phyloP scores from a whole-genome alignment of 2,113 vertebrate genomes.

The Catagonus wagneri region DNA sequence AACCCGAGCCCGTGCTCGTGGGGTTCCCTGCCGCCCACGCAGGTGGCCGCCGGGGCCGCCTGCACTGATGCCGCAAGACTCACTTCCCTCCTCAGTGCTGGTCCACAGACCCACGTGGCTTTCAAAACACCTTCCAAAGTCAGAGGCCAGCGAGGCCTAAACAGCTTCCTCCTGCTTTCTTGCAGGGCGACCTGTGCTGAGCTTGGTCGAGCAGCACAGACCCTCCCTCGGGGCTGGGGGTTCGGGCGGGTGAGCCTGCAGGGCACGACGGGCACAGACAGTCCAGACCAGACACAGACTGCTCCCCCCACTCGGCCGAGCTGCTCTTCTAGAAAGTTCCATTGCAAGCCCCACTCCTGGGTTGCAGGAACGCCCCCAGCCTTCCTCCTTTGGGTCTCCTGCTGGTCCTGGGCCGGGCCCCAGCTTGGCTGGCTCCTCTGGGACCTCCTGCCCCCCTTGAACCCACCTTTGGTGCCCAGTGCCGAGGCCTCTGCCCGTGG shows the following conservation, averaged over 20 bases:
- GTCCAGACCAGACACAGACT: not conserved
- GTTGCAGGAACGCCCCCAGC: not conserved
- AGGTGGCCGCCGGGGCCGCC: not conserved
- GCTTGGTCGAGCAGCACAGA: not conserved
- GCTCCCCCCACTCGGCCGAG: not conserved
- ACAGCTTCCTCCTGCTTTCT: not conserved
- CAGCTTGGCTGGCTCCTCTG: not conserved
- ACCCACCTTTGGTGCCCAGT: rapidly evolving
- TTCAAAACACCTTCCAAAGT: not conserved
- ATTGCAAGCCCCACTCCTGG: not conserved
- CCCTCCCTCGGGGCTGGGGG: no score
- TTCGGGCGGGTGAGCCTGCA: not conserved
- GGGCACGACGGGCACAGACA: not conserved
- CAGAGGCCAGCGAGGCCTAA: not conserved
- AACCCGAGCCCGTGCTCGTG: not conserved
- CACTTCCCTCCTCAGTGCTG: no score
- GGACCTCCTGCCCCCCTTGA: not conserved
- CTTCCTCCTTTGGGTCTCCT: not conserved
- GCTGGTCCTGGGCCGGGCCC: not conserved
- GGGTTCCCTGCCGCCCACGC: rapidly evolving
- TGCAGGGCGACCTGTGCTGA: not conserved
- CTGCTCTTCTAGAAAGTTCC: not conserved
- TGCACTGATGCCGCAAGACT: not conserved
- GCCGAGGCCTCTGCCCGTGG: rapidly evolving
- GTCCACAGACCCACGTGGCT: not conserved